phyloP scores from a whole-genome alignment of 37 sponge, comb jelly and placozoan genomes.

The Crambe crambe region DNA sequence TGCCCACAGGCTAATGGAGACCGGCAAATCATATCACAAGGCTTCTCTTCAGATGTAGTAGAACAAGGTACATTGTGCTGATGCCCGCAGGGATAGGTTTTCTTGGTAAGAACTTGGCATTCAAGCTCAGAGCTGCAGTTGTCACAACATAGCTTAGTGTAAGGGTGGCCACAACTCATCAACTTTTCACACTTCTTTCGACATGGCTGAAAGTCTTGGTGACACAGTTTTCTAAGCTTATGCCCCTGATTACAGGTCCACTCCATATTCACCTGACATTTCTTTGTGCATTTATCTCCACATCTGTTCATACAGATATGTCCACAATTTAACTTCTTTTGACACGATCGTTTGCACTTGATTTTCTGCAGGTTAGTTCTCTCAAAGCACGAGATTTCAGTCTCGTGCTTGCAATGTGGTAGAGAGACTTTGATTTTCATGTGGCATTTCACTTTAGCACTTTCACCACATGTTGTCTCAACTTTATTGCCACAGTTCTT shows the following conservation, averaged over 20 bases:
- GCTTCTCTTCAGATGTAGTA: neutral
- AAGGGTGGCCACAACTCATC: slow-evolving; percentile 1
- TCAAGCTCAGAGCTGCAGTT: neutral
- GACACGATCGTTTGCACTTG: no score
- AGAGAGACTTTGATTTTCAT: no score
- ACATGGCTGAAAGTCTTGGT: neutral
- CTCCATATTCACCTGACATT: neutral
- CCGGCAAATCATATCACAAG: slow-evolving; percentile 37
- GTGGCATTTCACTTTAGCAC: no score
- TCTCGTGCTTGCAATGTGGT: no score
- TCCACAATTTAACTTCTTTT: no score
- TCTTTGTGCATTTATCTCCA: no score
- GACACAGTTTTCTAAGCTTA: neutral
- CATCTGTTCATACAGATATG: no score
- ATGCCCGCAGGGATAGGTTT: slow-evolving; percentile 43
- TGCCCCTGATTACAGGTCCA: neutral
- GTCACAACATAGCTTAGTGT: neutral
- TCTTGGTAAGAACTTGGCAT: neutral
- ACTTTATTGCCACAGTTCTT: slow-evolving; percentile 61
- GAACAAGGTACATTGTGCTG: slow-evolving; percentile 15
- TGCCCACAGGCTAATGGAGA: slow-evolving; percentile 70
- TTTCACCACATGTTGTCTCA: no score
- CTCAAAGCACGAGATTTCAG: no score
- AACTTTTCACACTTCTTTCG: neutral
- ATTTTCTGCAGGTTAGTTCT: no score